These are phyloP conservation scores for Archaeoteleia sp. DNA, from an alignment of 2,888 invertebrate genomes.

Conservation along the genomic window DNA sequence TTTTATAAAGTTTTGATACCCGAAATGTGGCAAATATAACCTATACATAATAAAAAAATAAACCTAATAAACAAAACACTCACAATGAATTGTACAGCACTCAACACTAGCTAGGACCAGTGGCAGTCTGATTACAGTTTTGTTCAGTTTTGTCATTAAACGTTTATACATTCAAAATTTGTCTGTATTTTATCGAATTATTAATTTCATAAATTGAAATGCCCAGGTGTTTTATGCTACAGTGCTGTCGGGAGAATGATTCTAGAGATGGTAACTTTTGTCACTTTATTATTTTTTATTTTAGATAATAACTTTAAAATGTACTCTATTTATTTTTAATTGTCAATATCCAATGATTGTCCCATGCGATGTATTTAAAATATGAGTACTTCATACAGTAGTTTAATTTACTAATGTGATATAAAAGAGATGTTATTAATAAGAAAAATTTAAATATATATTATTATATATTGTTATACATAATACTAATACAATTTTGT, in stretches of 20 bases:
- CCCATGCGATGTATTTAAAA: no score
- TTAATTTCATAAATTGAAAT: background rate
- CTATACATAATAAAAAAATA: background rate
- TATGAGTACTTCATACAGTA: no score
- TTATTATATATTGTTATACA: no score
- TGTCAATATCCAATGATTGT: no score
- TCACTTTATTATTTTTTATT: background rate
- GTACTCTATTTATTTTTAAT: no score
- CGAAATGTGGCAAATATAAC: no score
- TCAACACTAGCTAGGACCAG: background rate
- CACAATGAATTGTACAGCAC: conserved; percentile 7
- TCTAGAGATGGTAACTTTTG: conserved; percentile 11
- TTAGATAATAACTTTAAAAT: background rate
- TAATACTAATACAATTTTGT: no score
- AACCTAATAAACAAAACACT: conserved; percentile 19
- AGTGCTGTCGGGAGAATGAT: conserved; percentile 2
- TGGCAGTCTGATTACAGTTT: background rate
- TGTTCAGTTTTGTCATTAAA: background rate
- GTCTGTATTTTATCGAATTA: background rate
- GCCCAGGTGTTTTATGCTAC: conserved; percentile 19
- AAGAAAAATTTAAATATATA: no score
- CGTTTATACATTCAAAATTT: background rate
- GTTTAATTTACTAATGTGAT: no score
- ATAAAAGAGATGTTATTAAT: no score
- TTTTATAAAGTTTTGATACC: no score